Conservation (phyloP, 2,888 invertebrate species). For the Acleris holmiana region DNA sequence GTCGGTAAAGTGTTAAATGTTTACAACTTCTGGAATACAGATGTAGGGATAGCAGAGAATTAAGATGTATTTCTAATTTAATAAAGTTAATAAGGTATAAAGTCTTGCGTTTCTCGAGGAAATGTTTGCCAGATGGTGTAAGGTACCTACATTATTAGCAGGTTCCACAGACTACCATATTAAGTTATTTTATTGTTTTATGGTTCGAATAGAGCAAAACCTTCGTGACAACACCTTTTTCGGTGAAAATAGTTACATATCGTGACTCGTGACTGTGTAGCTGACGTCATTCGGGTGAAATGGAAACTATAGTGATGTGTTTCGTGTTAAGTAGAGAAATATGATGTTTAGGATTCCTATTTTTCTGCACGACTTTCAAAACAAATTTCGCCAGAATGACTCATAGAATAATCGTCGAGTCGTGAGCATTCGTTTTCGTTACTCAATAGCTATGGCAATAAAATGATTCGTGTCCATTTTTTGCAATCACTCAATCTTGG, state of each 20-base stretch:
- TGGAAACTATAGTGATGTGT: background rate
- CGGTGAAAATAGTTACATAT: conserved; percentile 19
- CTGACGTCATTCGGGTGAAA: conserved; percentile 15
- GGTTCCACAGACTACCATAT: conserved; percentile 19
- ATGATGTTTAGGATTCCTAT: background rate
- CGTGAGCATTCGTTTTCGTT: conserved; percentile 31
- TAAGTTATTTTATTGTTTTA: conserved; percentile 33
- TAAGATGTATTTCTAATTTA: too few relatives aligned
- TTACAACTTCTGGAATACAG: conserved; percentile 29
- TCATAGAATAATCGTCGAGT: conserved; percentile 3
- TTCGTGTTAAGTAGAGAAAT: background rate
- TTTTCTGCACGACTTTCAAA: background rate
- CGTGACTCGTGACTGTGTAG: conserved; percentile 28
- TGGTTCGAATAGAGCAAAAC: conserved; percentile 25
- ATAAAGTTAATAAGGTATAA: too few relatives aligned
- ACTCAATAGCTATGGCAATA: conserved; percentile 14
- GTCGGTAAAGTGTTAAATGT: conserved; percentile 28
- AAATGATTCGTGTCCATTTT: conserved; percentile 30
- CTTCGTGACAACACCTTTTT: conserved; percentile 30
- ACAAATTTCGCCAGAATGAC: background rate
- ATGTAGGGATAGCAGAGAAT: background rate
- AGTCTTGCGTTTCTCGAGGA: too few relatives aligned
- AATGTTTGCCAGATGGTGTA: conserved; percentile 10
- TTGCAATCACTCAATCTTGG: conserved; percentile 24
- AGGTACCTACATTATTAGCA: background rate